Base-by-base conservation (phyloP, 2,113 vertebrate species). In the Megalops atlanticus region DNA sequence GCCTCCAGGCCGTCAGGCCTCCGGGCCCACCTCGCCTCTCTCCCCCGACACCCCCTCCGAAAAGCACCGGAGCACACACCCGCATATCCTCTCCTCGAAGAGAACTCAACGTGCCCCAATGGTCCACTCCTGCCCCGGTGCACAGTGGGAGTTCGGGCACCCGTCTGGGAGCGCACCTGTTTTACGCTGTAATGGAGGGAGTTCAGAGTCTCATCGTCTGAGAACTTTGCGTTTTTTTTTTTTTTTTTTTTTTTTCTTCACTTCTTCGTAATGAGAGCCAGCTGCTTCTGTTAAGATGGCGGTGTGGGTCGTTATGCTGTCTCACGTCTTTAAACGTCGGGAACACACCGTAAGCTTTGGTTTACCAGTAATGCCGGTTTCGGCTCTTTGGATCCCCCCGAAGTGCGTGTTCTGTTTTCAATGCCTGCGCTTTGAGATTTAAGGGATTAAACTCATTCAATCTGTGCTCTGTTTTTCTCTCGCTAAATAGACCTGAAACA, bases 191-290 rank as follows among this genome's bases (percentile, higher is more conserved):
- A 45, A 79, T 39, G 77, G 52, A 83, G 83, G 83, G 69, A 80
- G 36, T 40, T 64, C 82, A 74, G n/a, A 77, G 49, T 18, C 64
- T 49, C 72, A 47, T 84, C 85, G 43, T 78, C 80, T 80, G 39
- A 72, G 81, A 86, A 79, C 52, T 58, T 78, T 83, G 45, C 78
- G 72, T 39, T 27, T 68, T 27, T 24, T 27, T 27, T 68, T 27
- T 80, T 41, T 71, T 18, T 38, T 75, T 74, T 77, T 79, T 82
- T 82, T 69, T 45, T 45, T 45, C 73, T 45, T 33, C 73, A 38
- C 80, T 72, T 71, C 31, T 75, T 69, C 36, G 68, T 89, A 84
- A 88, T 86, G 81, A 76, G 38, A 72, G 70, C 31, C 88, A 88
- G 88, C 81, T 86, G 87, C 81, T 64, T 39, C 52, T 2, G 35